Percentiles rank a stretch among this genome's conserved stretches.
Conservation (phyloP, 2,888 invertebrate species). For the Drosophila basisetae region DNA sequence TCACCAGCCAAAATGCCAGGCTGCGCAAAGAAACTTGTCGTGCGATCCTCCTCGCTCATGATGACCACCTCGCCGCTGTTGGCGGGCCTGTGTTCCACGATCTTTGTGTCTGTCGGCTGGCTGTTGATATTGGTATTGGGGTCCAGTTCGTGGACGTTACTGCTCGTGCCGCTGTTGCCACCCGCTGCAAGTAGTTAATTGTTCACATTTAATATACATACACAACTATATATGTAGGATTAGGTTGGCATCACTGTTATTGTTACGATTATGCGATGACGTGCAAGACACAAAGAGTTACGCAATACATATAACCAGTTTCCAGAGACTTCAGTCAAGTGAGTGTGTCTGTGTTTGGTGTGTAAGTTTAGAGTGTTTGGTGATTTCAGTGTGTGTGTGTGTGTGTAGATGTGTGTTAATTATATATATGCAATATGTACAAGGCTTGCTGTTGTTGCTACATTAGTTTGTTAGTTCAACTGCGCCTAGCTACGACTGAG, state of each 20-base stretch:
- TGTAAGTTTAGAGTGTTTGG: conserved; percentile 33
- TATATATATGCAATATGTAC: conserved; percentile 49
- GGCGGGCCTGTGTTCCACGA: conserved; percentile 80
- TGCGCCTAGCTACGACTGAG: conserved; percentile 19
- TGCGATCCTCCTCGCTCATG: conserved; percentile 94
- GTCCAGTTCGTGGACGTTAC: conserved; percentile 83
- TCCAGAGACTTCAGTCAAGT: conserved; percentile 44
- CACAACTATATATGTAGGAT: no score
- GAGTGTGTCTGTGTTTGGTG: conserved; percentile 28
- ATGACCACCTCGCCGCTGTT: conserved; percentile 90
- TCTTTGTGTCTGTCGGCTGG: conserved; percentile 84
- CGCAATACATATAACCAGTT: conserved; percentile 55
- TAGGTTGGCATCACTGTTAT: background rate
- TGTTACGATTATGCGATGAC: conserved; percentile 29
- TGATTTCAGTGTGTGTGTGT: conserved; percentile 47
- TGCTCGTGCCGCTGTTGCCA: conserved; percentile 75
- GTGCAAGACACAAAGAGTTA: conserved; percentile 47
- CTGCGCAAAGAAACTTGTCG: conserved; percentile 97
- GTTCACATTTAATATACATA: background rate
- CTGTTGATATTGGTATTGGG: conserved; percentile 83
- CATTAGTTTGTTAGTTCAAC: conserved; percentile 33
- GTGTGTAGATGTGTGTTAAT: conserved; percentile 23
- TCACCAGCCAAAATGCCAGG: conserved; percentile 96
- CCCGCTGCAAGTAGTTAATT: conserved; percentile 57
- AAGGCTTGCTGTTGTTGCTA: conserved; percentile 24